Percentiles rank a stretch among this genome's conserved stretches.
These are phyloP conservation scores for Pseudolycoriella hygida DNA, from an alignment of 2,888 invertebrate genomes.

Conservation along the genomic window DNA sequence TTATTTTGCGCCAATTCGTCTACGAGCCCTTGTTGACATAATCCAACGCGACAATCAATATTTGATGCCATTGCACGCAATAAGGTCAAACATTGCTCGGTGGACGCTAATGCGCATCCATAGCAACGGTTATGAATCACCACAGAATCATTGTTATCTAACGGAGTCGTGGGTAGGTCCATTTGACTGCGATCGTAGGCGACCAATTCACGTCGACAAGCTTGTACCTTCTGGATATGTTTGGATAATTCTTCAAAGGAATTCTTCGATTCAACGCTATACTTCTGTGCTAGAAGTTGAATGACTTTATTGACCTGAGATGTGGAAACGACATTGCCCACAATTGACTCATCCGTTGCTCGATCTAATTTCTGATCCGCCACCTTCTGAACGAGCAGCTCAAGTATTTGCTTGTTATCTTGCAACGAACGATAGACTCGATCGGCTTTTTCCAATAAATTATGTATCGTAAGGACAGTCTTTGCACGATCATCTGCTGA, in stretches of 20 bases:
- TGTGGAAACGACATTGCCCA: slow-evolving; percentile 29
- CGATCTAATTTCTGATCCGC: slow-evolving; percentile 70
- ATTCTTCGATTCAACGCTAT: slow-evolving; percentile 85
- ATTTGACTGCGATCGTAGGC: slow-evolving; percentile 77
- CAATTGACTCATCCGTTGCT: slow-evolving; percentile 31
- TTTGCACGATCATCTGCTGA: slow-evolving; percentile 93
- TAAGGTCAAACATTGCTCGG: slow-evolving; percentile 84
- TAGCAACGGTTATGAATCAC: slow-evolving; percentile 49
- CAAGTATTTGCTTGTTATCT: slow-evolving; percentile 76
- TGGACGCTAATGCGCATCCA: slow-evolving; percentile 77
- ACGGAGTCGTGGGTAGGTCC: slow-evolving; percentile 28
- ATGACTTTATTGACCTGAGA: slow-evolving; percentile 81
- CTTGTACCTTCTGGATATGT: slow-evolving; percentile 76
- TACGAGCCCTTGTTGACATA: slow-evolving; percentile 73
- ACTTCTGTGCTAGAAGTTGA: slow-evolving; percentile 84
- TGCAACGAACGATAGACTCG: slow-evolving; percentile 81
- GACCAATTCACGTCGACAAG: slow-evolving; percentile 76
- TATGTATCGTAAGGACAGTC: slow-evolving; percentile 80
- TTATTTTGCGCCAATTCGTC: slow-evolving; percentile 82
- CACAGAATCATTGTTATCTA: background rate
- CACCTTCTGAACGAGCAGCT: slow-evolving; percentile 69
- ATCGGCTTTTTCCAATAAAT: slow-evolving; percentile 85
- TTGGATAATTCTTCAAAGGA: slow-evolving; percentile 90
- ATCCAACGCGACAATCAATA: slow-evolving; percentile 49
- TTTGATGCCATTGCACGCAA: slow-evolving; percentile 76